Evolutionary conservation across 2,888 invertebrate genomes (phyloP).

Genomic region (Brachyopa scutellaris): DNA sequence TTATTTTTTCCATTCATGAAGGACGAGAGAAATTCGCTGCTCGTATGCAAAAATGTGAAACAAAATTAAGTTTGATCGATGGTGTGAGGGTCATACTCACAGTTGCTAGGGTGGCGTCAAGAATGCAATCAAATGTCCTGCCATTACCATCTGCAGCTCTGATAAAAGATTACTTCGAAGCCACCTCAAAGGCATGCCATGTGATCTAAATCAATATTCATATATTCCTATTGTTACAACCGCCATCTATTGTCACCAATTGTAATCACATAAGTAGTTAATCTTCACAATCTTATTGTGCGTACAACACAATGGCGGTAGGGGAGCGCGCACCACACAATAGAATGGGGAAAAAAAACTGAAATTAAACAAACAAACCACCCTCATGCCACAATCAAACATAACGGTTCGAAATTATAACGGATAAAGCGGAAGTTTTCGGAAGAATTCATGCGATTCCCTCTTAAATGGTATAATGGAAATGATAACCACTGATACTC

Average conservation of each 20-base stretch:
- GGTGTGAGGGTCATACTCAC: background rate
- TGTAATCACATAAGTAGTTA: slow-evolving; percentile 59
- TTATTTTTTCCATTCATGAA: slow-evolving; percentile 17
- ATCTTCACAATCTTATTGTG: slow-evolving; percentile 55
- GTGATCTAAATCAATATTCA: slow-evolving; percentile 25
- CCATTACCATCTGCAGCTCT: background rate
- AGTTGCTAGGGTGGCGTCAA: no score
- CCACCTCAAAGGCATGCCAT: no score
- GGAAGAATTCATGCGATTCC: no score
- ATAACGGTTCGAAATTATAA: no score
- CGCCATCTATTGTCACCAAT: slow-evolving; percentile 33
- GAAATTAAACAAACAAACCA: no score
- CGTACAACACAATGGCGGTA: slow-evolving; percentile 1
- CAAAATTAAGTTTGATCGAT: background rate
- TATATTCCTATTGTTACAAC: slow-evolving; percentile 18
- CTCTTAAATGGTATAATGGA: slow-evolving; percentile 10
- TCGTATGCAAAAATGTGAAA: background rate
- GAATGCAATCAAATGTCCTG: slow-evolving; percentile 1
- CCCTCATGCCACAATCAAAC: no score
- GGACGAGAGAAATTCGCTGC: background rate
- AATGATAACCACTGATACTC: slow-evolving; percentile 3
- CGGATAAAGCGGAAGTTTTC: no score
- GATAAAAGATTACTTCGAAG: no score
- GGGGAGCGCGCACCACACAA: no score
- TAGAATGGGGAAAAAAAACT: background rate